Evolutionary conservation across 2,888 invertebrate genomes (phyloP).

Genomic region (Deilephila elpenor): DNA sequence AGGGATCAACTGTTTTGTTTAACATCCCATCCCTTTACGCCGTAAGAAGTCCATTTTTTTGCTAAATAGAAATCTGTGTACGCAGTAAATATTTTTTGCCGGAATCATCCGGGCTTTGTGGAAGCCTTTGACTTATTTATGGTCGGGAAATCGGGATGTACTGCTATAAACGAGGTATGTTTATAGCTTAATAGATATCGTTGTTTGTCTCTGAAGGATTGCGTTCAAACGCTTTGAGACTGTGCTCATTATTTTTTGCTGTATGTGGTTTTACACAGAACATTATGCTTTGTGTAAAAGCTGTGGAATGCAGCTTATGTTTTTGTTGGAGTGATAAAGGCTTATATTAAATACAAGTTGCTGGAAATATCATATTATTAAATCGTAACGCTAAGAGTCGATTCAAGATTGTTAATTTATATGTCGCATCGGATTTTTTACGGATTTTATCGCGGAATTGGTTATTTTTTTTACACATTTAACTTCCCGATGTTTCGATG

Average conservation of each 20-base stretch:
- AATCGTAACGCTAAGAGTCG: no score
- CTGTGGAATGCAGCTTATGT: no score
- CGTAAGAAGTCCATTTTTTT: constrained; percentile 37
- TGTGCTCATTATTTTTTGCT: constrained; percentile 6
- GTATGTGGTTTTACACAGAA: not conserved
- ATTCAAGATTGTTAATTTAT: no score
- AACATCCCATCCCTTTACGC: constrained; percentile 43
- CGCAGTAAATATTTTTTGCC: constrained; percentile 33
- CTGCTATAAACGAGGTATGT: constrained; percentile 25
- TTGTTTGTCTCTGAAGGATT: constrained; percentile 15
- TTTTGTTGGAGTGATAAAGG: no score
- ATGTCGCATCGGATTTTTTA: no score
- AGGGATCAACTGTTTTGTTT: constrained; percentile 51
- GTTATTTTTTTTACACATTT: no score
- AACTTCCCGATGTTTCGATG: no score
- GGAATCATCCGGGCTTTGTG: constrained; percentile 29
- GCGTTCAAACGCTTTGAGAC: not conserved
- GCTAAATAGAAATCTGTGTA: constrained; percentile 32
- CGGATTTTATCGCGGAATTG: no score
- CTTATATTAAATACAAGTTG: no score
- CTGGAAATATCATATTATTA: no score
- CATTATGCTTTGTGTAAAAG: not conserved
- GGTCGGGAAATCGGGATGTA: constrained; percentile 25
- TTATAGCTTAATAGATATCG: constrained; percentile 23
- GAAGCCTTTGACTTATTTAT: constrained; percentile 31